These are phyloP conservation scores for Myopa tessellatipennis DNA, from an alignment of 2,888 invertebrate species.

Conservation along the genomic window DNA sequence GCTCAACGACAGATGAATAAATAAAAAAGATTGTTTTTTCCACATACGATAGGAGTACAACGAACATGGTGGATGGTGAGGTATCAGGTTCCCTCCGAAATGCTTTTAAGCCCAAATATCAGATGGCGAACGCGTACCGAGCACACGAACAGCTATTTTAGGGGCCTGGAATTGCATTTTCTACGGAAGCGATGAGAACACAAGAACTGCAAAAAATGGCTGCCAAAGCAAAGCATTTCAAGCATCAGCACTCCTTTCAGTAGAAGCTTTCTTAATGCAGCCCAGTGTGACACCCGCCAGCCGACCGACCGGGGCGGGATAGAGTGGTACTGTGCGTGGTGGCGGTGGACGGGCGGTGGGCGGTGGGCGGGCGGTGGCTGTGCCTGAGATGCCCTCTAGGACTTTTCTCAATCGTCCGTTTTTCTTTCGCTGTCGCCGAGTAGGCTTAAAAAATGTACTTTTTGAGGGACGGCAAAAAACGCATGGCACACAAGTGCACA, in stretches of 20 bases:
- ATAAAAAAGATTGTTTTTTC: too few species aligned
- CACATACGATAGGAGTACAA: too few species aligned
- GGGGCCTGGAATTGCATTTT: neutral
- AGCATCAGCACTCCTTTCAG: slow-evolving; percentile 5
- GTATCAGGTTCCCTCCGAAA: neutral
- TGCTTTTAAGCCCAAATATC: neutral
- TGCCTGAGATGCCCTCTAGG: neutral
- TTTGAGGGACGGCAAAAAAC: slow-evolving; percentile 10
- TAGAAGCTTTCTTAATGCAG: slow-evolving; percentile 4
- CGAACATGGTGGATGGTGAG: neutral
- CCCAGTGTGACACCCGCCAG: slow-evolving; percentile 12
- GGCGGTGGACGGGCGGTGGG: too few species aligned
- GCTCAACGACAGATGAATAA: neutral
- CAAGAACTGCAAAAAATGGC: slow-evolving; percentile 9
- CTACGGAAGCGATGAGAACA: neutral
- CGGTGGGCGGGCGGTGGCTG: neutral
- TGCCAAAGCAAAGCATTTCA: neutral
- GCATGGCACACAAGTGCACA: neutral
- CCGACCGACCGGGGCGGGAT: too few species aligned
- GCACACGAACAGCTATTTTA: neutral
- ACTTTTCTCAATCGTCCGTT: neutral
- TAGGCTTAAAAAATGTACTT: slow-evolving; percentile 10
- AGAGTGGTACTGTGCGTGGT: too few species aligned
- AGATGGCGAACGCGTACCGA: neutral
- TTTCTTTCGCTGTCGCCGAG: slow-evolving; percentile 13